Evolutionary conservation across 2,113 vertebrate genomes (phyloP).

Genomic region (Phrynocephalus versicolor): DNA sequence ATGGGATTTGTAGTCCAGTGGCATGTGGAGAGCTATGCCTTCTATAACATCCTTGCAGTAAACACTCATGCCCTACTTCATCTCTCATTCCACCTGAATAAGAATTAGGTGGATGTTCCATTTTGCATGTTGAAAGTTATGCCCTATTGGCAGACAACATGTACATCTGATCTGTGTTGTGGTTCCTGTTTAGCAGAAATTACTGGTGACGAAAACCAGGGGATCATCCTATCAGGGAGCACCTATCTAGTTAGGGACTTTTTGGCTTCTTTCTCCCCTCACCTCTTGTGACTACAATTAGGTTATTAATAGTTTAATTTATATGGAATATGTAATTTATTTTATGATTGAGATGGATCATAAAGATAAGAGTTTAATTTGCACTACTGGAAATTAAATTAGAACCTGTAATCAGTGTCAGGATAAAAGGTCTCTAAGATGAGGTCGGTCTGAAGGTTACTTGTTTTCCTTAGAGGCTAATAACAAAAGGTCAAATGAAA

Average conservation of each 20-base stretch:
- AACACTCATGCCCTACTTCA: not conserved
- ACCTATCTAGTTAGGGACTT: not conserved
- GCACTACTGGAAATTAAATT: conserved; percentile 60
- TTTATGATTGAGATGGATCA: conserved; percentile 65
- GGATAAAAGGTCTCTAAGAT: conserved; percentile 58
- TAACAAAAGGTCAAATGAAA: conserved; percentile 30
- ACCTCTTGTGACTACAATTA: not conserved
- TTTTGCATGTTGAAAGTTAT: not conserved
- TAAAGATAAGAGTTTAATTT: conserved; percentile 65
- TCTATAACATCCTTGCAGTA: not conserved
- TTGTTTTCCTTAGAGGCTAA: conserved; percentile 36
- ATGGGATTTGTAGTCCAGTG: too few relatives aligned
- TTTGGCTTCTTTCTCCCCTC: not conserved
- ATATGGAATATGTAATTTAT: conserved; percentile 3
- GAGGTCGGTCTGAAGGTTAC: conserved; percentile 49
- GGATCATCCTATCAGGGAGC: not conserved
- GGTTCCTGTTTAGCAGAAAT: not conserved
- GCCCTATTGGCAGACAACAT: not conserved
- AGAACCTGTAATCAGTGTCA: conserved; percentile 65
- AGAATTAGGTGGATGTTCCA: not conserved
- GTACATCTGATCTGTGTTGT: not conserved
- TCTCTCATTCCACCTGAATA: not conserved
- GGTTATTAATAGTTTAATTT: conserved; percentile 23
- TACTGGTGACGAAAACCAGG: not conserved
- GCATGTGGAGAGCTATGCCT: too few relatives aligned